Conservation (phyloP, 2,797 vertebrate genomes). For the Sebastes oblongus region DNA sequence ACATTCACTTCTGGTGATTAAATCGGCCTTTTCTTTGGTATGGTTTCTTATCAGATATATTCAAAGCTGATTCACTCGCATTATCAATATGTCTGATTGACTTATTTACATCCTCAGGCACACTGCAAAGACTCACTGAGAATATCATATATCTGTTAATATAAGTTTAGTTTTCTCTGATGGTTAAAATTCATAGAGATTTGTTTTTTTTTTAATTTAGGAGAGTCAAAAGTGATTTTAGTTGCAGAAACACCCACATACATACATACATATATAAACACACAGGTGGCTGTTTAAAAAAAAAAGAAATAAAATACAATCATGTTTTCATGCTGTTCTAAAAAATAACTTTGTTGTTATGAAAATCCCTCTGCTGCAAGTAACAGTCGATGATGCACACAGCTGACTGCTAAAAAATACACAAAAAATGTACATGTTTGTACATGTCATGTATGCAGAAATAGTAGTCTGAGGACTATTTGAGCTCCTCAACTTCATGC, state of each 20-base stretch:
- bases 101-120: not conserved
- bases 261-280: no score
- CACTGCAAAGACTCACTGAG: not conserved
- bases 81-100: not conserved
- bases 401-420: no score
- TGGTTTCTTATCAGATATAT: conserved; percentile 14
- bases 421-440: no score
- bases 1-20: conserved; percentile 13
- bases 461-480: not conserved
- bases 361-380: not conserved
- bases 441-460: no score
- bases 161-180: not conserved
- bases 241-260: no score
- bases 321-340: not conserved
- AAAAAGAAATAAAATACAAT: not conserved
- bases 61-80: conserved; percentile 27
- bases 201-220: no score
- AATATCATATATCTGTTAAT: not conserved
- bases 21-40: conserved; percentile 26
- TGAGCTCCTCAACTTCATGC: not conserved
- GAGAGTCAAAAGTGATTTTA: no score
- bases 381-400: not conserved
- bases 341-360: not conserved
- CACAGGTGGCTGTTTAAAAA: not conserved
- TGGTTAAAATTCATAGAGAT: no score